Conservation (phyloP, 2,888 invertebrate genomes). For the Lasiommata megera region DNA sequence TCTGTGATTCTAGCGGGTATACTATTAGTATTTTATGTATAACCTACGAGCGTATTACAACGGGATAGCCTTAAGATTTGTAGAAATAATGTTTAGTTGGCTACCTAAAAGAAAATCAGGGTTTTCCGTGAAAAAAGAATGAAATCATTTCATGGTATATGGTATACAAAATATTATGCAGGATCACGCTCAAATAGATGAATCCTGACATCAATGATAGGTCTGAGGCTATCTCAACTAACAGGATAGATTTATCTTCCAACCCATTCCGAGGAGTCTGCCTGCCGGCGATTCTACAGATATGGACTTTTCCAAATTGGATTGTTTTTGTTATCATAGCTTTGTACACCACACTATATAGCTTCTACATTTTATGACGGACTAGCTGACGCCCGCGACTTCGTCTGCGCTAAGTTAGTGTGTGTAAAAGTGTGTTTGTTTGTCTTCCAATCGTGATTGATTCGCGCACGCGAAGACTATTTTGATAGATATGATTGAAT, state of each 20-base stretch:
- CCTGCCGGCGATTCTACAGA: conserved; percentile 9
- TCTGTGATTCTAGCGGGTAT: conserved; percentile 18
- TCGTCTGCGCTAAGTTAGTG: no score
- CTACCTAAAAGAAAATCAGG: no score
- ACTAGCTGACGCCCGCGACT: no score
- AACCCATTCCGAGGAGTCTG: conserved; percentile 12
- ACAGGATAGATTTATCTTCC: conserved; percentile 21
- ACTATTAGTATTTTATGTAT: conserved; percentile 5
- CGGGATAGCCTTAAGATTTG: background rate
- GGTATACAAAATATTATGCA: conserved; percentile 30
- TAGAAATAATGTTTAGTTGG: no score
- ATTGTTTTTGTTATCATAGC: conserved; percentile 5
- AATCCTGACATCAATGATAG: conserved; percentile 28
- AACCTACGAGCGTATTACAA: background rate
- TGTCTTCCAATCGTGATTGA: no score
- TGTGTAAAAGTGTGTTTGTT: no score
- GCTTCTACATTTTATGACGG: background rate
- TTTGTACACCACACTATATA: no score
- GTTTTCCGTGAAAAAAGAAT: no score
- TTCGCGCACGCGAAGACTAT: no score
- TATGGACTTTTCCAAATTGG: conserved; percentile 12
- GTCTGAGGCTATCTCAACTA: conserved; percentile 21
- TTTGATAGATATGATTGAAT: no score
- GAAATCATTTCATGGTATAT: conserved; percentile 31
- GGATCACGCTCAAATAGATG: conserved; percentile 31